Evolutionary conservation across 2,113 vertebrate genomes (phyloP), one percentile per base, ranked within the genome.

Genomic region (Chlorodrepanis virens): DNA sequence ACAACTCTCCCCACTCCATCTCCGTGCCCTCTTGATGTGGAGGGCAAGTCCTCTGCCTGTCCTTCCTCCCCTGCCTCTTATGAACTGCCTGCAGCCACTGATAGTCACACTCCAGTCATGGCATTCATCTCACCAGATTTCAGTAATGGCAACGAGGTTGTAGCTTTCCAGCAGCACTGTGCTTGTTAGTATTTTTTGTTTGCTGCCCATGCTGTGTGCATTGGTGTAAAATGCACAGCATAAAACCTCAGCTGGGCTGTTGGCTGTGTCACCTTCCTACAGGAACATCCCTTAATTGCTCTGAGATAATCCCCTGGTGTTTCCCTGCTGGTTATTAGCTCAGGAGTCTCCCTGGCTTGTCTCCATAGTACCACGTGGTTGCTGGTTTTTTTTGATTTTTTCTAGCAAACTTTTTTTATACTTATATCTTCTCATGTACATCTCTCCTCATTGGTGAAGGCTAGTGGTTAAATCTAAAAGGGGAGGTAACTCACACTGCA

Each of bases 131-230:
- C 24, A 69, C 13, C 53, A 50, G 9, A 22, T 35, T 70, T 50
- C 29, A 50, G 19, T 9, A 14, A 42, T 33, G 29, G 19, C 24
- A 29, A 9, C 0, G 1, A 50, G 44, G 45, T 8, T 3, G 7
- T 11, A 12, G 19, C 45, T 29, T 60, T 40, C 37, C 24, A 60
- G 12, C 13, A 50, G 44, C 6, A 4, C 11, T 27, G 10, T 40
- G 23, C 5, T 24, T 70, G 52, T 42, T 47, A 35, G 5, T 8
- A n/a, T 60, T 20, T 29, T 31, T n/a, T 29, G 11, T 52, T 35
- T 24, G 15, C 6, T 60, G 35, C 9, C 31, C 19, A 12, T 20
- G 15, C 19, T 40, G 31, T 19, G 11, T 28, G 11, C 23, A 21
- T 6, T 47, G 52, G 52, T 68, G 28, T 50, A 31, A 31, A 54